Percentiles rank a stretch among this genome's conserved stretches.
Conservation (phyloP, 37 sponge, comb jelly and placozoan genomes). For the Bolinopsis microptera region DNA sequence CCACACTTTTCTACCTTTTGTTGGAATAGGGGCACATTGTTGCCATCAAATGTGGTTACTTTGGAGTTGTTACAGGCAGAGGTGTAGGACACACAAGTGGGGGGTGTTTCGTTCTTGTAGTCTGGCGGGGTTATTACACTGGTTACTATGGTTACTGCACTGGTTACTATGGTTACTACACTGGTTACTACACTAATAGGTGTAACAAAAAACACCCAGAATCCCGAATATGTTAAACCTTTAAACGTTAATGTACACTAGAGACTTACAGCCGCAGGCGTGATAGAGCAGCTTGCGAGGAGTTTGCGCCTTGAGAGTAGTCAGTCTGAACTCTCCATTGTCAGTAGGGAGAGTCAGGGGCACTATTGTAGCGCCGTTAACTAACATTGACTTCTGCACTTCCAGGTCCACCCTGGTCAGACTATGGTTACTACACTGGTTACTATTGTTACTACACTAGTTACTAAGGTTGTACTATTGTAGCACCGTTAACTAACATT, state of each 20-base stretch:
- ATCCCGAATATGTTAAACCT: no score
- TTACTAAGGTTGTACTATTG: no score
- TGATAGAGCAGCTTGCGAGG: not conserved
- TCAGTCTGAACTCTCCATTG: not conserved
- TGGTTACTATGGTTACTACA: no score
- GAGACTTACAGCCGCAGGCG: constrained; percentile 60
- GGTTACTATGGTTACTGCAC: no score
- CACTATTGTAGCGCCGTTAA: constrained; percentile 12
- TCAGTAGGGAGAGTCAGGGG: not conserved
- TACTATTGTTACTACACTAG: no score
- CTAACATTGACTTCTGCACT: constrained; percentile 51
- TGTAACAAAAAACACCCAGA: no score
- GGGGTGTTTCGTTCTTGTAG: not conserved
- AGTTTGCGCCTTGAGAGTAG: not conserved
- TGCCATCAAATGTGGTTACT: constrained; percentile 50
- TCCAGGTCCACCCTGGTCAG: not conserved
- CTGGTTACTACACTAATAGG: no score
- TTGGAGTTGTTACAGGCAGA: constrained; percentile 1
- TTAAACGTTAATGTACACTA: no score
- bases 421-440: no score
- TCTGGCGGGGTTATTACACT: not conserved
- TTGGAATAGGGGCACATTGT: constrained; percentile 49
- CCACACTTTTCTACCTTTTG: constrained; percentile 22
- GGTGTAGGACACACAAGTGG: constrained; percentile 14
- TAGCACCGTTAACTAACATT: constrained; percentile 49